Evolutionary conservation across 2,113 vertebrate species (phyloP).

Genomic region (Calyptomena viridis): DNA sequence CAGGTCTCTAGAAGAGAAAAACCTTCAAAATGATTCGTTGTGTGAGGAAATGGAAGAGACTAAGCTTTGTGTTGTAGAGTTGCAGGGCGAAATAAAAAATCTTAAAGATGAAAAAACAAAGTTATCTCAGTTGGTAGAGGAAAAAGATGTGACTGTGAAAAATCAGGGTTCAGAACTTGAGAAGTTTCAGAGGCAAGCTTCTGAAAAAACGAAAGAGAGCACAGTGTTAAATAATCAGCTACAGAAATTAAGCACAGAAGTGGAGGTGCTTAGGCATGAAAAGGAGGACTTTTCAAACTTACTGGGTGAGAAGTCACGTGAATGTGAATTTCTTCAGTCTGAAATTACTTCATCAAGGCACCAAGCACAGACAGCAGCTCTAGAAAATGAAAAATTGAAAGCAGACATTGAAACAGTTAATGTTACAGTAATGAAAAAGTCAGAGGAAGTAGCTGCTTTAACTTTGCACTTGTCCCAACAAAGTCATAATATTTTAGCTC

Average conservation of each 20-base stretch:
- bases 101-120: constrained; percentile 60
- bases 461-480: constrained; percentile 64
- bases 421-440: constrained; percentile 33
- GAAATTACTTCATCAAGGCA: constrained; percentile 68
- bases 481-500: constrained; percentile 57
- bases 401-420: constrained; percentile 68
- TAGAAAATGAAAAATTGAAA: constrained; percentile 76
- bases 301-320: constrained; percentile 55
- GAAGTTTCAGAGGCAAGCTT: constrained; percentile 66
- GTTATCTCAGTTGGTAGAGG: constrained; percentile 60
- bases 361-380: constrained; percentile 57
- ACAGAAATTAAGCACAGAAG: constrained; percentile 61
- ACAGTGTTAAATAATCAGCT: constrained; percentile 68
- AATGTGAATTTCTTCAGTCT: constrained; percentile 61
- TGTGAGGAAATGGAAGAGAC: constrained; percentile 49
- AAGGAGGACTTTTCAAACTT: constrained; percentile 48
- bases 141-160: constrained; percentile 64
- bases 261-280: constrained; percentile 68
- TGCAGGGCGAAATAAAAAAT: constrained; percentile 66
- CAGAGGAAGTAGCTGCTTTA: constrained; percentile 66
- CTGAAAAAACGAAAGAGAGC: constrained; percentile 67
- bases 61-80: constrained; percentile 23
- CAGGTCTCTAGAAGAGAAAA: constrained; percentile 66
- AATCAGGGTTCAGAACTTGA: constrained; percentile 56
- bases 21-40: constrained; percentile 52